A percentile compares a stretch with the other conserved stretches of the same genome.
phyloP scores from a whole-genome alignment of 2,113 vertebrate species.

The Xenopus tropicalis region DNA sequence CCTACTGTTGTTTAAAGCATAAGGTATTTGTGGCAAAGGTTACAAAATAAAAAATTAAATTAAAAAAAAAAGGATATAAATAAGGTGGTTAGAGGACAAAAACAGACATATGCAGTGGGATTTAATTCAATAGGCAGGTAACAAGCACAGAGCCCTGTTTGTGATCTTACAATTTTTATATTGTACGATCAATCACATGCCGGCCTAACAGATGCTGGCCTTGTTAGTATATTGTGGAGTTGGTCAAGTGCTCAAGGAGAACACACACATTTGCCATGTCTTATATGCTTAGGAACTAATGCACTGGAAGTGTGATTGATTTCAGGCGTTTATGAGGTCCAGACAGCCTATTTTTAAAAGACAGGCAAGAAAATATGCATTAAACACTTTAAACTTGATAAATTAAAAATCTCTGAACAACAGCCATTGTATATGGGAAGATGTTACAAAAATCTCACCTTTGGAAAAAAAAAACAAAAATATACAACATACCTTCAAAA shows the following conservation, averaged over 20 bases:
- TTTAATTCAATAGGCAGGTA: constrained; percentile 15
- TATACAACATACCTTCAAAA: too few relatives aligned
- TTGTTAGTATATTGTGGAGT: constrained; percentile 19
- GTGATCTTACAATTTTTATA: constrained; percentile 70
- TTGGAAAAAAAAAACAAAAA: too few relatives aligned
- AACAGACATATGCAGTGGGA: too few relatives aligned
- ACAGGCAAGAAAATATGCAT: too few relatives aligned
- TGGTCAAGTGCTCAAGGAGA: background rate
- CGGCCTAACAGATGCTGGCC: constrained; percentile 75
- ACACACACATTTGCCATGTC: background rate
- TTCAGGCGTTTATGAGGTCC: background rate
- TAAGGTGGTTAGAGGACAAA: too few relatives aligned
- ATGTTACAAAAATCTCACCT: constrained; percentile 21
- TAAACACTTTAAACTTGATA: too few relatives aligned
- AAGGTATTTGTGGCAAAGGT: too few relatives aligned
- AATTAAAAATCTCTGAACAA: too few relatives aligned
- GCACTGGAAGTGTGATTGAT: background rate
- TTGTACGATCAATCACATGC: constrained; percentile 69
- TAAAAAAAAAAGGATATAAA: too few relatives aligned
- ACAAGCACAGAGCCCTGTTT: constrained; percentile 66
- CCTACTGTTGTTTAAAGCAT: too few relatives aligned
- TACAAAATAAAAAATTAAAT: too few relatives aligned
- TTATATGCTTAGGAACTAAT: background rate
- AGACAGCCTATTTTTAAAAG: background rate
- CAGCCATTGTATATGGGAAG: constrained; percentile 56